These are phyloP conservation scores for Drosophila truncata DNA, from an alignment of 1,140 invertebrate species.

Conservation along the genomic window DNA sequence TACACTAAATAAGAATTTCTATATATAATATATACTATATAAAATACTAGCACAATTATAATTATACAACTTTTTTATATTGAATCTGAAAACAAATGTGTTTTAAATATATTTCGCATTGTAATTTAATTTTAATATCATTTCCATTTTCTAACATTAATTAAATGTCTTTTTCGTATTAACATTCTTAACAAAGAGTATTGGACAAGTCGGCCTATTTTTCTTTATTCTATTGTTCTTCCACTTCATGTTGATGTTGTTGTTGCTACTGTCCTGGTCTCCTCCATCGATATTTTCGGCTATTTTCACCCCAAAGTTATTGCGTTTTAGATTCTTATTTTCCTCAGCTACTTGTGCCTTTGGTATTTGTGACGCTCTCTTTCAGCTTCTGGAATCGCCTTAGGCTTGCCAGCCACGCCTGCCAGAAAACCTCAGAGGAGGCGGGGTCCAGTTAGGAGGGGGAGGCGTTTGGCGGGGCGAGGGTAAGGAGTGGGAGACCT, in stretches of 20 bases:
- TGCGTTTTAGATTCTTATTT: slow-evolving; percentile 81
- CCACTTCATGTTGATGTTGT: slow-evolving; percentile 9
- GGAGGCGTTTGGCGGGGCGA: background rate
- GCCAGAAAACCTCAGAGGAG: slow-evolving; percentile 31
- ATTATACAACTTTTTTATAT: no score
- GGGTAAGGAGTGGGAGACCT: background rate
- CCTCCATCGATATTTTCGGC: slow-evolving; percentile 82
- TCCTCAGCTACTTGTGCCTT: slow-evolving; percentile 30
- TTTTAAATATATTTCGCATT: background rate
- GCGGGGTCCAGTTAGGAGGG: background rate
- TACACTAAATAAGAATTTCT: no score
- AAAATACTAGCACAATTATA: no score
- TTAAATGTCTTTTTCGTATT: no score
- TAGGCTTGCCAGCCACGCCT: slow-evolving; percentile 56
- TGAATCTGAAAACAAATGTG: no score
- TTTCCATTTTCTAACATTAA: background rate
- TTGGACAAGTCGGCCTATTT: background rate
- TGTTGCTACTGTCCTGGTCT: slow-evolving; percentile 50
- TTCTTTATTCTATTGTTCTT: slow-evolving; percentile 9
- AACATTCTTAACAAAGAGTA: background rate
- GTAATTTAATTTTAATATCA: no score
- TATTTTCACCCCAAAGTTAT: slow-evolving; percentile 84
- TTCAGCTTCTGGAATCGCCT: slow-evolving; percentile 50
- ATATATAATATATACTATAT: no score
- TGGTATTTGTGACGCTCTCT: slow-evolving; percentile 24